A percentile compares a stretch with the other conserved stretches of the same genome.
Conservation (phyloP, 2,113 vertebrate species). For the Onychostoma macrolepis region DNA sequence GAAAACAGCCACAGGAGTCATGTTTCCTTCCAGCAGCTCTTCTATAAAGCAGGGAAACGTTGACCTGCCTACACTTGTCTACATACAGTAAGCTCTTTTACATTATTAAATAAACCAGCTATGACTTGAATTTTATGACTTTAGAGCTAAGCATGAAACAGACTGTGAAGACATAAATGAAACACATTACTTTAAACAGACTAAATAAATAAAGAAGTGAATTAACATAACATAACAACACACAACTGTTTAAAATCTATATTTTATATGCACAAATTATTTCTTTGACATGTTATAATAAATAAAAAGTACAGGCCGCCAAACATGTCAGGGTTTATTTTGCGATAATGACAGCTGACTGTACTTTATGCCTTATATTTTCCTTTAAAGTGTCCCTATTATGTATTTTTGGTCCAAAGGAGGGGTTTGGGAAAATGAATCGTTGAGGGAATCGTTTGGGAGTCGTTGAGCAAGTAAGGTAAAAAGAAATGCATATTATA, state of each 20-base stretch:
- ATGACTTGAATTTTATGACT: neutral
- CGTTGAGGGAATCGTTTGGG: too few relatives aligned
- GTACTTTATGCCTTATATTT: neutral
- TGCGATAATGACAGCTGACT: neutral
- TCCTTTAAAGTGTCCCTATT: too few relatives aligned
- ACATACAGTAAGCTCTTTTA: neutral
- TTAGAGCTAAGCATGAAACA: neutral
- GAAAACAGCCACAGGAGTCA: neutral
- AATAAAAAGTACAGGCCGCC: neutral
- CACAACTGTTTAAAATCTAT: neutral
- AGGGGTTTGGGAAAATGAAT: too few relatives aligned
- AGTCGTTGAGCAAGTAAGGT: too few relatives aligned
- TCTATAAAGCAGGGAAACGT: neutral
- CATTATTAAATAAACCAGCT: neutral
- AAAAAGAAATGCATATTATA: too few relatives aligned
- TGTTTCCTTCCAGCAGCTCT: neutral
- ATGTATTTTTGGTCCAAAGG: too few relatives aligned
- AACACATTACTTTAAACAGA: neutral
- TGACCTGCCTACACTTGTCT: neutral
- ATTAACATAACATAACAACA: neutral
- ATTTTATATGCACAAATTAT: neutral
- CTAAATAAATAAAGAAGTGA: neutral
- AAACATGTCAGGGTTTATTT: neutral
- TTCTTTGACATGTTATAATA: neutral
- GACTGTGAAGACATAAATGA: neutral